Percentiles rank a stretch among this genome's conserved stretches.
Evolutionary conservation across 2,113 vertebrate genomes (phyloP).

Genomic region (Seriola quinqueradiata): DNA sequence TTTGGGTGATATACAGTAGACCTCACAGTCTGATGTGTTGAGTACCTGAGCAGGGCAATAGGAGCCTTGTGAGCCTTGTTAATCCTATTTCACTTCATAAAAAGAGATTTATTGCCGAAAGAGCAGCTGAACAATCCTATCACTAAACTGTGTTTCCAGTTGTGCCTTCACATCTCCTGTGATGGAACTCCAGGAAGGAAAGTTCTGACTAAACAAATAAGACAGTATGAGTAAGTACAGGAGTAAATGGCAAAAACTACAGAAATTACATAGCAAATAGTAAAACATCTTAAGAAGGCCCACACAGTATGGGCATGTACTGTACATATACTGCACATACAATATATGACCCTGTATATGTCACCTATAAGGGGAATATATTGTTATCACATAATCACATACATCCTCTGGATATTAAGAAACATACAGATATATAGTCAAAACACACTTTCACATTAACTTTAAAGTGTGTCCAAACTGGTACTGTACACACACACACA

Average conservation of each 20-base stretch:
- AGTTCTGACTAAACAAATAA: neutral
- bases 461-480: too few species aligned
- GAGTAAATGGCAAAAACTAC: neutral
- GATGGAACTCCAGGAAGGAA: neutral
- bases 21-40: slow-evolving; percentile 44
- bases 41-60: slow-evolving; percentile 62
- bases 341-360: too few species aligned
- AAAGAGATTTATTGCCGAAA: slow-evolving; percentile 55
- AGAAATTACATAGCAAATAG: too few species aligned
- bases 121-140: slow-evolving; percentile 59
- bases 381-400: too few species aligned
- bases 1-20: slow-evolving; percentile 31
- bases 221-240: neutral
- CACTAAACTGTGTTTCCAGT: slow-evolving; percentile 40
- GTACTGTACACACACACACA: too few species aligned
- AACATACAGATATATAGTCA: too few species aligned
- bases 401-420: too few species aligned
- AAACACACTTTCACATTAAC: too few species aligned
- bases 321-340: too few species aligned
- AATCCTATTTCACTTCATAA: slow-evolving; percentile 60
- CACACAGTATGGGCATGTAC: too few species aligned
- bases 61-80: slow-evolving; percentile 43
- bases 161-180: slow-evolving; percentile 25
- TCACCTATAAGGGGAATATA: too few species aligned
- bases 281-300: too few species aligned